These are phyloP conservation scores for Mus spicilegus DNA, from an alignment of 2,113 vertebrate species.

Conservation along the genomic window DNA sequence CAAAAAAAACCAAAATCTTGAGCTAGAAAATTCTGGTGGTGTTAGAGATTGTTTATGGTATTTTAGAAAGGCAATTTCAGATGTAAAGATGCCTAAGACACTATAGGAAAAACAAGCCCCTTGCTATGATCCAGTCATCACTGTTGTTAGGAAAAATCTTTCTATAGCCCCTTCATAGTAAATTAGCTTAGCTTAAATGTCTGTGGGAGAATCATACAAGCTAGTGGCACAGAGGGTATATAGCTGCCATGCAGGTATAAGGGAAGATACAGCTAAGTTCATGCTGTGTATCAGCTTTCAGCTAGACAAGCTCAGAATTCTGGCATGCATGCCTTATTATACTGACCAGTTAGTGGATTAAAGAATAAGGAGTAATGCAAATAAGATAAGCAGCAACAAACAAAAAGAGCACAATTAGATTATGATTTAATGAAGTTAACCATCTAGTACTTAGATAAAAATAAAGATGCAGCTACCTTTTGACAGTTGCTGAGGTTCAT, in stretches of 20 bases:
- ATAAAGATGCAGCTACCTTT: conserved; percentile 58
- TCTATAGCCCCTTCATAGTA: not conserved
- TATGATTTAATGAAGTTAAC: not conserved
- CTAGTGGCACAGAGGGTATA: not conserved
- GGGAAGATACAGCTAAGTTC: not conserved
- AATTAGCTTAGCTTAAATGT: not conserved
- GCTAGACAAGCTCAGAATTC: not conserved
- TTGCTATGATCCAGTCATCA: not conserved
- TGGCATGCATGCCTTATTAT: not conserved
- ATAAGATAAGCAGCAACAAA: not conserved
- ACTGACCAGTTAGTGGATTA: not conserved
- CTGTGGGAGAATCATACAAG: not conserved
- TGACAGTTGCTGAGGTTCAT: conserved; percentile 19
- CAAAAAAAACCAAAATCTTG: not conserved
- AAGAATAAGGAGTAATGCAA: not conserved
- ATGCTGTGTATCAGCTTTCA: not conserved
- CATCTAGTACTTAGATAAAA: conserved; percentile 17
- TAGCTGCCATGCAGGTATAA: not conserved
- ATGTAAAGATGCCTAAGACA: not conserved
- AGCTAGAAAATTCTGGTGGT: not conserved
- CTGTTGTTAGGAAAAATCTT: not conserved
- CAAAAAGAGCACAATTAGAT: not conserved
- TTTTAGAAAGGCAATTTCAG: not conserved
- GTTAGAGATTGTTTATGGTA: not conserved
- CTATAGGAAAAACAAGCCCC: too few species aligned